These are phyloP conservation scores for Temnothorax curvispinosus DNA, from an alignment of 1,140 invertebrate species.

Conservation along the genomic window DNA sequence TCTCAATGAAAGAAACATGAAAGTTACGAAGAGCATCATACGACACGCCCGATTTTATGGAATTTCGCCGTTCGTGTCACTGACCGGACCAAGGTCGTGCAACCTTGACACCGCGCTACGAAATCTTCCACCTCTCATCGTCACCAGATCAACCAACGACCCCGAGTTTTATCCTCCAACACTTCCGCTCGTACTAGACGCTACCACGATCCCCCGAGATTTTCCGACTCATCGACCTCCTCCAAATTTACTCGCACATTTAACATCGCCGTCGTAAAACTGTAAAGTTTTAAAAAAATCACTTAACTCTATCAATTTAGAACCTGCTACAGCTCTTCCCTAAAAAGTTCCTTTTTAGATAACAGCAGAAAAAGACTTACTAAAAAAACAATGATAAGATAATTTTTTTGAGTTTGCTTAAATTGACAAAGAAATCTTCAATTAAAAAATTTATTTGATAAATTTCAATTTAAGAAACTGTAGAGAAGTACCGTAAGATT, in stretches of 20 bases:
- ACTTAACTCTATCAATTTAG: not conserved
- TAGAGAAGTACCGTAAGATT: not conserved
- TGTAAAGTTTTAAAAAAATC: not conserved
- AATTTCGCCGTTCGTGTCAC: conserved; percentile 54
- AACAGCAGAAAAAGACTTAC: not conserved
- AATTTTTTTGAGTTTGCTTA: not conserved
- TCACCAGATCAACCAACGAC: conserved; percentile 14
- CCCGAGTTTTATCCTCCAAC: conserved; percentile 31
- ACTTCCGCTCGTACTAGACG: conserved; percentile 26
- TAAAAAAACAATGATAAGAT: not conserved
- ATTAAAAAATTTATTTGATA: not conserved
- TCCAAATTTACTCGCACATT: not conserved
- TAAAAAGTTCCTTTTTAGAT: not conserved
- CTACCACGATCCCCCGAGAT: conserved; percentile 26
- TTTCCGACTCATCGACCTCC: conserved; percentile 20
- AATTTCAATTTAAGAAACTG: not conserved
- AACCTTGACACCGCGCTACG: conserved; percentile 70
- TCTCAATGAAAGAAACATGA: not conserved
- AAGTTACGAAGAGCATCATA: not conserved
- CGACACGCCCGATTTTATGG: conserved; percentile 57
- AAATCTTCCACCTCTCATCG: conserved; percentile 63
- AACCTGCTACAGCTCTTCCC: not conserved
- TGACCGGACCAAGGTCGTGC: conserved; percentile 70
- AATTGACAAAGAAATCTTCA: not conserved
- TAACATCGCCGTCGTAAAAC: conserved; percentile 10